These are phyloP conservation scores for Delphinus delphis DNA, from an alignment of 2,113 vertebrate species.

Conservation along the genomic window DNA sequence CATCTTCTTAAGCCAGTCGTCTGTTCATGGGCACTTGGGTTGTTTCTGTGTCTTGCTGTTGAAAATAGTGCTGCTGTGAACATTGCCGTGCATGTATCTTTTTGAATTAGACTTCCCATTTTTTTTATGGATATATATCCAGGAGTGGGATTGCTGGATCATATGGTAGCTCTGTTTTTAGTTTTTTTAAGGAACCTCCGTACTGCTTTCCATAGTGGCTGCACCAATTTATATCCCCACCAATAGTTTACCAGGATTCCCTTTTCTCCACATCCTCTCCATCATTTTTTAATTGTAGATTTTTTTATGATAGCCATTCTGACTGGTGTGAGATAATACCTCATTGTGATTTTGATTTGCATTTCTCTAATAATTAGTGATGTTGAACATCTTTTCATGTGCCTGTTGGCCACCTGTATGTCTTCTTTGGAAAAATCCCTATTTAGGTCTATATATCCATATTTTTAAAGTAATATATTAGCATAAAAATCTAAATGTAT, in stretches of 20 bases:
- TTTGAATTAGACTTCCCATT: not conserved
- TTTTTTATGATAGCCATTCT: not conserved
- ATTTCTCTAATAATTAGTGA: not conserved
- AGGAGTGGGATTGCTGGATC: not conserved
- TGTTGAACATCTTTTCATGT: not conserved
- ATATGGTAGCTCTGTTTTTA: not conserved
- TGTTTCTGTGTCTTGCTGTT: not conserved
- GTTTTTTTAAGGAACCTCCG: not conserved
- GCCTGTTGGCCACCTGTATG: not conserved
- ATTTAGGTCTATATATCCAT: not conserved
- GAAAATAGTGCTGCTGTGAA: not conserved
- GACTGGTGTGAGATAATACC: not conserved
- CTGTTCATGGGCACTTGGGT: not conserved
- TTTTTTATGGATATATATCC: not conserved
- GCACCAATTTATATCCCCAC: not conserved
- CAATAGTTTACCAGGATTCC: not conserved
- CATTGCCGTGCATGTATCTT: not conserved
- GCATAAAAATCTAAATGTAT: not conserved
- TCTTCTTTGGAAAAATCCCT: not conserved
- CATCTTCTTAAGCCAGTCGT: not conserved
- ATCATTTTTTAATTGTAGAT: not conserved
- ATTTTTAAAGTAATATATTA: not conserved
- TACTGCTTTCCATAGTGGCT: not conserved
- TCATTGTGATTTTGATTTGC: not conserved
- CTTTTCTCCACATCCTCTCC: not conserved